Evolutionary conservation across 2,888 invertebrate genomes (phyloP).

Genomic region (Ctena decussata): DNA sequence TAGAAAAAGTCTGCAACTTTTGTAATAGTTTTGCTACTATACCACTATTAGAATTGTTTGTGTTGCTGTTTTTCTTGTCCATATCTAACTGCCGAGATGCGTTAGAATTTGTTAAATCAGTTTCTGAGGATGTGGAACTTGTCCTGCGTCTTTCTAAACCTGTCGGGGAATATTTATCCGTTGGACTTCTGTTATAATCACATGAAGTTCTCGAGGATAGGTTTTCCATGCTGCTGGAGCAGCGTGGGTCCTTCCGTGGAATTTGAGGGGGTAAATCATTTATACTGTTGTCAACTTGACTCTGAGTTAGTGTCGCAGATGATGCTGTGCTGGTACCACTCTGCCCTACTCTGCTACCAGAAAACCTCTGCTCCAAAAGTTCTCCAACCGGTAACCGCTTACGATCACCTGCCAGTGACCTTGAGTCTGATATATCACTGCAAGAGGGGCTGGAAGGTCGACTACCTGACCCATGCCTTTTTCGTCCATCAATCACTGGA

Average conservation of each 20-base stretch:
- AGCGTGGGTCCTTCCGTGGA: slow-evolving; percentile 59
- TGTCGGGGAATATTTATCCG: slow-evolving; percentile 70
- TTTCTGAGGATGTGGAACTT: slow-evolving; percentile 74
- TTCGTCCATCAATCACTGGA: slow-evolving; percentile 79
- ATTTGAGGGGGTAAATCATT: slow-evolving; percentile 67
- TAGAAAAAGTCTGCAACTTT: slow-evolving; percentile 77
- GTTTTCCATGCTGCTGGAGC: slow-evolving; percentile 69
- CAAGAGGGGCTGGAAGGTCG: slow-evolving; percentile 80
- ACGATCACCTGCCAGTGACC: slow-evolving; percentile 60
- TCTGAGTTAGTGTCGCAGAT: slow-evolving; percentile 62
- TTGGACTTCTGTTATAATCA: slow-evolving; percentile 67
- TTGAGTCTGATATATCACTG: slow-evolving; percentile 65
- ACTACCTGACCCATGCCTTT: slow-evolving; percentile 78
- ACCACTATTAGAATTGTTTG: slow-evolving; percentile 60
- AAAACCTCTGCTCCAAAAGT: slow-evolving; percentile 74
- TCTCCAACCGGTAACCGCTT: slow-evolving; percentile 76
- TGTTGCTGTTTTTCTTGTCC: slow-evolving; percentile 60
- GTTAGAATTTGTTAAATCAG: slow-evolving; percentile 65
- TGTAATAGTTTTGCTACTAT: slow-evolving; percentile 78
- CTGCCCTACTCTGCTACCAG: slow-evolving; percentile 57
- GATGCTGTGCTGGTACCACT: slow-evolving; percentile 65
- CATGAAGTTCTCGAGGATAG: slow-evolving; percentile 59
- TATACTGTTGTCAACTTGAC: slow-evolving; percentile 60
- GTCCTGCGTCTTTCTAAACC: slow-evolving; percentile 68
- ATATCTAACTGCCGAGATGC: slow-evolving; percentile 68